These are phyloP conservation scores for Rhincodon typus DNA, from an alignment of 2,797 vertebrate species.

Conservation along the genomic window DNA sequence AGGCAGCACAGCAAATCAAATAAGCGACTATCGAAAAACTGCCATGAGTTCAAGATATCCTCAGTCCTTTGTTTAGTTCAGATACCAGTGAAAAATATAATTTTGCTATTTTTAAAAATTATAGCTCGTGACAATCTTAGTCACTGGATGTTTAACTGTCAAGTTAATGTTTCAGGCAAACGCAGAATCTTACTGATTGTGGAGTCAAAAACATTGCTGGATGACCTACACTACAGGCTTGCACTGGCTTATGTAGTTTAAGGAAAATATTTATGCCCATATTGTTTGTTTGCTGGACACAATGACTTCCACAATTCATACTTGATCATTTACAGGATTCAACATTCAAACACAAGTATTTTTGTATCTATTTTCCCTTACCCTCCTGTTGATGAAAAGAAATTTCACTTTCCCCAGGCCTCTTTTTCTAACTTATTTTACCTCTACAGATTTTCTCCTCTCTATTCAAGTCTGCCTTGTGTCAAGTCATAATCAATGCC, in stretches of 20 bases:
- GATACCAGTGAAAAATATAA: not conserved
- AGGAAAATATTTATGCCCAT: not conserved
- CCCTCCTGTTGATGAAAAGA: not conserved
- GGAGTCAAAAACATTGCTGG: not conserved
- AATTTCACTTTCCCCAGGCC: not conserved
- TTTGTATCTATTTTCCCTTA: not conserved
- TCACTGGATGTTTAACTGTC: not conserved
- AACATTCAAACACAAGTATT: not conserved
- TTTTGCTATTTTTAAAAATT: not conserved
- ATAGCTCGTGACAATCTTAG: not conserved
- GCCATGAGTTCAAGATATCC: not conserved
- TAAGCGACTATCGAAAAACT: not conserved
- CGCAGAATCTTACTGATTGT: not conserved
- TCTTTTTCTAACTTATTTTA: not conserved
- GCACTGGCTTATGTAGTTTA: not conserved
- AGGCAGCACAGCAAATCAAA: not conserved
- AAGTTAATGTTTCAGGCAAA: not conserved
- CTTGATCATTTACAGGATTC: not conserved
- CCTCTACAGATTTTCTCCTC: too few relatives aligned
- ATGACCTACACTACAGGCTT: not conserved
- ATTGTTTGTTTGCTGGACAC: not conserved
- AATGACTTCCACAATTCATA: not conserved
- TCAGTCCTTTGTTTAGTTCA: not conserved
- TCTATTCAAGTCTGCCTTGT: not conserved
- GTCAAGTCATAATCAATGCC: not conserved